A percentile compares a stretch with the other conserved stretches of the same genome.
phyloP scores from a whole-genome alignment of 1,140 invertebrate genomes.

The Camponotus vicinus region DNA sequence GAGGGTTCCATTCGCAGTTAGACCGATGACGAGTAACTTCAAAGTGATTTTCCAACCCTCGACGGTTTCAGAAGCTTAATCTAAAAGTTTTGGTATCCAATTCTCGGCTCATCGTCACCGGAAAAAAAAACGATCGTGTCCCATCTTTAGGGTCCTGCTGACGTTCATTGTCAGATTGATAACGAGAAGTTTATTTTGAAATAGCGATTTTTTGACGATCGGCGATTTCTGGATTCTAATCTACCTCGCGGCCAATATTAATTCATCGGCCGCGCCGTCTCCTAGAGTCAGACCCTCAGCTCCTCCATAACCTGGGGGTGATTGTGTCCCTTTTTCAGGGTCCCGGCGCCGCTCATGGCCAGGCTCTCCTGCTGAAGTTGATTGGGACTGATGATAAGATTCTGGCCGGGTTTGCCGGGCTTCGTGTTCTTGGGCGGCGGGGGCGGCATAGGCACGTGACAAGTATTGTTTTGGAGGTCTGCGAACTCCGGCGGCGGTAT shows the following conservation, averaged over 20 bases:
- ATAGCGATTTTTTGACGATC: neutral
- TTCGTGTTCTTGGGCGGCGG: constrained; percentile 91
- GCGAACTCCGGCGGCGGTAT: constrained; percentile 92
- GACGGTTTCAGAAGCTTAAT: constrained; percentile 16
- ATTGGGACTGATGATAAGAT: constrained; percentile 86
- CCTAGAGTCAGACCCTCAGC: constrained; percentile 90
- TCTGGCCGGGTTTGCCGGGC: constrained; percentile 87
- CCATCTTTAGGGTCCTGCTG: neutral
- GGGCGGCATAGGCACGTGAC: constrained; percentile 89
- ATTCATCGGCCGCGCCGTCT: constrained; percentile 35
- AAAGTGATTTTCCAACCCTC: neutral
- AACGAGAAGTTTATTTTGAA: neutral
- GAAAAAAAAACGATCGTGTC: neutral
- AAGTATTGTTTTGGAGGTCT: constrained; percentile 90
- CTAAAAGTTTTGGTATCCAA: neutral
- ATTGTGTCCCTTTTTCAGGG: constrained; percentile 90
- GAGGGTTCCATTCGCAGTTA: neutral
- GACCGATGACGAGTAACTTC: neutral
- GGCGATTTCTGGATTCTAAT: neutral
- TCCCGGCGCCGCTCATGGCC: constrained; percentile 87
- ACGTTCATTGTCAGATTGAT: neutral
- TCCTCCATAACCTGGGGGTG: constrained; percentile 89
- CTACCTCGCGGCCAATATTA: constrained; percentile 7
- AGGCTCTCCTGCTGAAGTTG: constrained; percentile 89
- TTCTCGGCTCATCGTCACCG: neutral